Conservation (phyloP, 2,113 vertebrate species). For the Sinocyclocheilus anophthalmus region DNA sequence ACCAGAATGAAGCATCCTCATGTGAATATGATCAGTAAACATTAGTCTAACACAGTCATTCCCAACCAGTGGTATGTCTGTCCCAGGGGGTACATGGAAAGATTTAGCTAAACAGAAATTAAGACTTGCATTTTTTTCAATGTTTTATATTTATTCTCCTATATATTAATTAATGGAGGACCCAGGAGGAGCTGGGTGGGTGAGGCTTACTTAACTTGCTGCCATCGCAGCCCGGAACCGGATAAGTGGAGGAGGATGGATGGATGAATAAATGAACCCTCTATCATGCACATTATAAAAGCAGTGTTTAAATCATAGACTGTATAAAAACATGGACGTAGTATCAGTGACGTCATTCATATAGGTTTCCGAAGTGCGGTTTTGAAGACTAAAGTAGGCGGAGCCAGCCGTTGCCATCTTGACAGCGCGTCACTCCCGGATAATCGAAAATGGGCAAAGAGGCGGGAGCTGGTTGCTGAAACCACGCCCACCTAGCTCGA, state of each 20-base stretch:
- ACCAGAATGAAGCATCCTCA: constrained; percentile 1
- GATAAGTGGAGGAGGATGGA: neutral
- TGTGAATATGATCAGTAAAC: constrained; percentile 10
- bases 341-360: too few species aligned
- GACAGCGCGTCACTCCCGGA: too few species aligned
- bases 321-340: too few species aligned
- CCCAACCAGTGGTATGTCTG: neutral
- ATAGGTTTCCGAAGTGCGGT: too few species aligned
- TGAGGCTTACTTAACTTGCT: neutral
- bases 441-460: too few species aligned
- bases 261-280: neutral
- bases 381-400: too few species aligned
- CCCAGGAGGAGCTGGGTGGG: neutral
- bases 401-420: too few species aligned
- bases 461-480: too few species aligned
- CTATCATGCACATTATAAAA: neutral
- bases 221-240: neutral
- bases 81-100: neutral
- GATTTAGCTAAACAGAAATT: neutral
- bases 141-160: neutral
- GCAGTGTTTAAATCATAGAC: neutral
- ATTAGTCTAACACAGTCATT: neutral
- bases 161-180: neutral
- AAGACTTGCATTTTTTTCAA: neutral
- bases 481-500: too few species aligned